These are phyloP conservation scores for Ostrea edulis DNA, from an alignment of 1,140 invertebrate species.

Conservation along the genomic window DNA sequence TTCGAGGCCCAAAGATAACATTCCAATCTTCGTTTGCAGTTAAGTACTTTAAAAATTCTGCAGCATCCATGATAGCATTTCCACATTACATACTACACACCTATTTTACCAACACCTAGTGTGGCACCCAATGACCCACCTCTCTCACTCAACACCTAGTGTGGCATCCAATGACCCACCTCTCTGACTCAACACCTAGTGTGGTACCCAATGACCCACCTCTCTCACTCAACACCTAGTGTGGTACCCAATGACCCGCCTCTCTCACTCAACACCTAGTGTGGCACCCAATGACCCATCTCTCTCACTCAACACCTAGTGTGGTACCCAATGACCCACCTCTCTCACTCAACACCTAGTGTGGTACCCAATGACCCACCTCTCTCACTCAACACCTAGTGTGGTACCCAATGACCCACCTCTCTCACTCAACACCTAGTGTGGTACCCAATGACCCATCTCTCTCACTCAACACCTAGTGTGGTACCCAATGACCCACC, in stretches of 20 bases:
- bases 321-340: background rate
- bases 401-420: background rate
- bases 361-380: background rate
- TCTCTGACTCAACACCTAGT: constrained; percentile 61
- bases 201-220: background rate
- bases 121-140: background rate
- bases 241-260: background rate
- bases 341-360: constrained; percentile 61
- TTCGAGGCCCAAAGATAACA: too few relatives aligned
- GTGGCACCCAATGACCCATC: background rate
- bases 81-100: too few relatives aligned
- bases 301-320: constrained; percentile 61
- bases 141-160: constrained; percentile 61
- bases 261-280: constrained; percentile 61
- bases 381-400: constrained; percentile 61
- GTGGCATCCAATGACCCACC: background rate
- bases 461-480: constrained; percentile 61
- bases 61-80: too few relatives aligned
- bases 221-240: constrained; percentile 61
- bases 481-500: background rate
- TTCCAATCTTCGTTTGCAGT: too few relatives aligned
- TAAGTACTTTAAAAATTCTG: too few relatives aligned
- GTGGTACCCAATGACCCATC: background rate
- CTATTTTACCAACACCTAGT: too few relatives aligned
- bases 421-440: constrained; percentile 61